Percentiles rank a stretch among this genome's conserved stretches.
phyloP scores from a whole-genome alignment of 2,113 vertebrate genomes.

The Psittacara wagleri region DNA sequence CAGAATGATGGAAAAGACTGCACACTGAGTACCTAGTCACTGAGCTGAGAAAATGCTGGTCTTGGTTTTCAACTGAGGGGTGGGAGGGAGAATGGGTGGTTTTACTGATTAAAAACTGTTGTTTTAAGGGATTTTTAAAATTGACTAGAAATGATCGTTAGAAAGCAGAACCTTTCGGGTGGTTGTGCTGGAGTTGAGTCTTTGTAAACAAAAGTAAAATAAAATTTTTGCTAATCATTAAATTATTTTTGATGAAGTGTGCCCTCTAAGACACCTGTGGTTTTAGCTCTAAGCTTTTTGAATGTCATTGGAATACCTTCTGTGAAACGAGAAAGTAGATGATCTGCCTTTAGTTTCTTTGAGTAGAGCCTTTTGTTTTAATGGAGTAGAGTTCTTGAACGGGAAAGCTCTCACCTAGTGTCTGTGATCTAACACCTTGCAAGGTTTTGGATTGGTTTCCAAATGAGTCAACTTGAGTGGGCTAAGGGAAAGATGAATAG shows the following conservation, averaged over 20 bases:
- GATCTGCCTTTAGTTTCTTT: neutral
- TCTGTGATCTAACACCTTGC: neutral
- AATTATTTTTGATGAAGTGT: neutral
- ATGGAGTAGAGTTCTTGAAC: neutral
- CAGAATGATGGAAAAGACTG: neutral
- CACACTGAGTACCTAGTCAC: neutral
- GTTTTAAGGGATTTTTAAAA: neutral
- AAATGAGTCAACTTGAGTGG: neutral
- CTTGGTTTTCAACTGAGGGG: neutral
- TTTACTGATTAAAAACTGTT: constrained; percentile 8
- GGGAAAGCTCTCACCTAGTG: accelerated
- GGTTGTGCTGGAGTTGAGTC: neutral
- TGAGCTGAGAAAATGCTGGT: neutral
- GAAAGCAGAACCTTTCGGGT: neutral
- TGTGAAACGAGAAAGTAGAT: neutral
- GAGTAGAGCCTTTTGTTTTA: neutral
- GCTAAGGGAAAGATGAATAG: neutral
- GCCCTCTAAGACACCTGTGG: neutral
- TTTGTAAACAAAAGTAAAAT: constrained; percentile 42
- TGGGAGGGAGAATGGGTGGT: neutral
- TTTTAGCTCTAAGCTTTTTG: neutral
- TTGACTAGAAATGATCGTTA: neutral
- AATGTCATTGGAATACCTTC: neutral
- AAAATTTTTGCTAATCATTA: constrained; percentile 42
- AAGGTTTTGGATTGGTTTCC: neutral